Conservation (phyloP, 1,140 invertebrate species). For the Diachasma alloeum region DNA sequence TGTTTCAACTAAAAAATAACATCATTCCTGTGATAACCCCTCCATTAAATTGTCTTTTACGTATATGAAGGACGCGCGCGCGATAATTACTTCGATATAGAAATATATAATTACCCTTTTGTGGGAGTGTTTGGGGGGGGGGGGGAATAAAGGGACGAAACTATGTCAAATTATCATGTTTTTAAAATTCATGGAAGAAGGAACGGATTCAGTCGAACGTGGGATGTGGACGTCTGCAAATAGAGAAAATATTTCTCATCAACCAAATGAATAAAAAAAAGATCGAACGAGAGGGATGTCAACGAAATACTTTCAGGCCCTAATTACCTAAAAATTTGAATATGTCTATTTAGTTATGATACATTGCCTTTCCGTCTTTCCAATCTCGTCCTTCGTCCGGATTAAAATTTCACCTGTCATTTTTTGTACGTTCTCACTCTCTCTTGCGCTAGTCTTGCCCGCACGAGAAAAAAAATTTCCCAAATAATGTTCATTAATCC, state of each 20-base stretch:
- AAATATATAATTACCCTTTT: background rate
- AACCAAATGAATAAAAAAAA: slow-evolving; percentile 33
- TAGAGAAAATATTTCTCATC: background rate
- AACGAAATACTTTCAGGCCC: slow-evolving; percentile 38
- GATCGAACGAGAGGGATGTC: slow-evolving; percentile 36
- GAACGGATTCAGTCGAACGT: slow-evolving; percentile 4
- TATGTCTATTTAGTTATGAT: slow-evolving; percentile 41
- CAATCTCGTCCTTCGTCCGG: slow-evolving; percentile 27
- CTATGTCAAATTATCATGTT: background rate
- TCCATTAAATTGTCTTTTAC: slow-evolving; percentile 30
- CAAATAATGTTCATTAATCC: slow-evolving; percentile 5
- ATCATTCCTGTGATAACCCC: background rate
- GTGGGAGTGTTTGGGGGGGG: background rate
- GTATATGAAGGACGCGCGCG: slow-evolving; percentile 38
- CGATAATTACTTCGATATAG: background rate
- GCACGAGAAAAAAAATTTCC: background rate
- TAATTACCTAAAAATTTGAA: slow-evolving; percentile 47
- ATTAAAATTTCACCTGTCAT: slow-evolving; percentile 7
- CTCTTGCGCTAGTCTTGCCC: background rate
- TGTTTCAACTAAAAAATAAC: background rate
- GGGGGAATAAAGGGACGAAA: background rate
- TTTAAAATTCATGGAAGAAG: slow-evolving; percentile 5
- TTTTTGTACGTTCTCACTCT: slow-evolving; percentile 19
- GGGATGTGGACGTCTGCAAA: background rate
- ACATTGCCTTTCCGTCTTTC: slow-evolving; percentile 36